phyloP scores from a whole-genome alignment of 2,888 invertebrate genomes.

The Nomada hirtipes region DNA sequence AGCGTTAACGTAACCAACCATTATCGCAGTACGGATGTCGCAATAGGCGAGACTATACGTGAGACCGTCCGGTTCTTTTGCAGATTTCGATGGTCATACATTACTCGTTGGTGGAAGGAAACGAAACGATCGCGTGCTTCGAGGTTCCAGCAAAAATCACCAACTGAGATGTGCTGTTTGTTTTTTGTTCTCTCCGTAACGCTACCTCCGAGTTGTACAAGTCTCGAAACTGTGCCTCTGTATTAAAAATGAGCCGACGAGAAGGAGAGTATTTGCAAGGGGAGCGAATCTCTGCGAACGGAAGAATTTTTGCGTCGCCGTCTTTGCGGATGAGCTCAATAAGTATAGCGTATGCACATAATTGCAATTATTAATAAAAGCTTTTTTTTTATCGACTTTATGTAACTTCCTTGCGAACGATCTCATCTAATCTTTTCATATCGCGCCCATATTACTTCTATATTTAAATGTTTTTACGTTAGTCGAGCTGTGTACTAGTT shows the following conservation, averaged over 20 bases:
- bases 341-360: conserved; percentile 4
- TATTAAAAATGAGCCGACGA: neutral
- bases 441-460: neutral
- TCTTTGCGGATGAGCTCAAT: conserved; percentile 39
- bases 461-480: neutral
- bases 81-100: conserved; percentile 87
- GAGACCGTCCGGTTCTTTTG: conserved; percentile 74
- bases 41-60: no score
- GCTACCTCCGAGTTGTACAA: neutral
- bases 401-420: conserved; percentile 1
- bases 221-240: neutral
- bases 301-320: neutral
- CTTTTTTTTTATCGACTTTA: neutral
- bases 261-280: conserved; percentile 3
- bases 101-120: conserved; percentile 87
- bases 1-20: conserved; percentile 8
- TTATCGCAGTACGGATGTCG: no score
- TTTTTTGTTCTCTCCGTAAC: neutral
- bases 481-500: neutral
- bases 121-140: conserved; percentile 87
- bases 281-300: neutral
- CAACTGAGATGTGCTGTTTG: conserved; percentile 35
- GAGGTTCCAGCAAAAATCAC: conserved; percentile 88
- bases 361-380: conserved; percentile 44
- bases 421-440: neutral